Evolutionary conservation across 2,797 vertebrate genomes (phyloP), one percentile per base, ranked within the genome.

Genomic region (Oryzias dopingdopingensis): DNA sequence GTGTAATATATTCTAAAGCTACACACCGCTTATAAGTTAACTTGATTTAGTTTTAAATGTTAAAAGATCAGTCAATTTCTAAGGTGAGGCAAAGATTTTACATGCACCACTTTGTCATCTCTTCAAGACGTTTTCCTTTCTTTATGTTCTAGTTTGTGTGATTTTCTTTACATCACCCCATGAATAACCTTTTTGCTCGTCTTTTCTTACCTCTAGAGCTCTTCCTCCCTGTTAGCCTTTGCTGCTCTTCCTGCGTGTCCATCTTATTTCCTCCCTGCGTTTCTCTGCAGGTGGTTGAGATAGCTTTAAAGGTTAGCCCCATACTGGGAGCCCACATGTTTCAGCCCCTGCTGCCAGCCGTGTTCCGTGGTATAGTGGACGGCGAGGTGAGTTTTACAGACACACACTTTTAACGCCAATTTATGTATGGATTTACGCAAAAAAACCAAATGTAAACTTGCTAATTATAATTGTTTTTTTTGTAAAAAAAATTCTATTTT

Each of bases 271-370:
- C 49, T 79, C 29, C 63, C 52, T 17, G 20, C 62, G 53, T 83
- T 56, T 86, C 66, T 75, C 80, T 86, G 54, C 85, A 99, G 97
- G 96, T 99, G 80, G 93, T 98, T 43, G 97, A 98, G 90, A 96
- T 96, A 85, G 90, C 93, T 66, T 87, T 98, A 63, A 97, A 97
- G 90, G 95, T 95, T 70, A 97, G 93, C 59, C 96, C 96, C 72
- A 62, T 91, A 62, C 74, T 96, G 82, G 93, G 94, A 62, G 91
- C 94, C 50, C 95, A 97, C 69, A 92, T 97, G 91, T 98, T 98
- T 89, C 95, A 97, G 57, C 91, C 94, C 0, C 89, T 99, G 76
- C 86, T 99, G 60, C 96, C 95, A 5, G 90, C 89, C 61, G 89
- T 99, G 78, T 91, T 98, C 77, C 92, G 85, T 76, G 96, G 96